phyloP scores from a whole-genome alignment of 1,140 invertebrate species.

The Bemisia tabaci region DNA sequence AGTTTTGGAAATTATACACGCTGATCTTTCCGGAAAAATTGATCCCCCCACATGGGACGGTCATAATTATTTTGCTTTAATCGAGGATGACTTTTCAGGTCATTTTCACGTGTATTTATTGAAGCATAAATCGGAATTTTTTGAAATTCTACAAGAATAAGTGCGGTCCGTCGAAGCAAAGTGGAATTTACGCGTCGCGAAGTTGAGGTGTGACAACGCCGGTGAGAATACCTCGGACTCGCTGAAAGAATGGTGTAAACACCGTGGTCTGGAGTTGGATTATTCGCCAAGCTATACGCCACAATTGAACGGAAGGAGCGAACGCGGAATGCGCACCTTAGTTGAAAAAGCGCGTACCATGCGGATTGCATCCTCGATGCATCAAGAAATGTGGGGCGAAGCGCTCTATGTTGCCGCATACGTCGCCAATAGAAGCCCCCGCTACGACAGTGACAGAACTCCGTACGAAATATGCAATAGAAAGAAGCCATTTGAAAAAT shows the following conservation, averaged over 20 bases:
- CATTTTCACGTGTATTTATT: neutral
- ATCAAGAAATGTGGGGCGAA: slow-evolving; percentile 9
- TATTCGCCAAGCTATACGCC: slow-evolving; percentile 31
- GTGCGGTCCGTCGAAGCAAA: neutral
- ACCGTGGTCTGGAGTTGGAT: slow-evolving; percentile 28
- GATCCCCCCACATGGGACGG: neutral
- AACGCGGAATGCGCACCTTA: slow-evolving; percentile 29
- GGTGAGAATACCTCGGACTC: slow-evolving; percentile 24
- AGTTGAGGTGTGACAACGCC: slow-evolving; percentile 33
- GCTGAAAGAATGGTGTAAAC: slow-evolving; percentile 16
- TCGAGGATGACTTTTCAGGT: neutral
- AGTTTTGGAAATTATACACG: neutral
- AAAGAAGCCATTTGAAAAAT: slow-evolving; percentile 23
- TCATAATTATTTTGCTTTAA: neutral
- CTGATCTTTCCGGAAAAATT: neutral
- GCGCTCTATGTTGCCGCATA: slow-evolving; percentile 26
- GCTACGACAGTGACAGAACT: slow-evolving; percentile 9
- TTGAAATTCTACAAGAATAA: neutral
- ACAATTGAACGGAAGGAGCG: slow-evolving; percentile 35
- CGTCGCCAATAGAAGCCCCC: slow-evolving; percentile 27
- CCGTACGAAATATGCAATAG: slow-evolving; percentile 26
- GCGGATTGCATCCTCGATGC: slow-evolving; percentile 17
- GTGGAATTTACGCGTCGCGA: neutral
- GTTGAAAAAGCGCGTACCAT: slow-evolving; percentile 25
- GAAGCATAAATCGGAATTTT: neutral